phyloP scores from a whole-genome alignment of 2,113 vertebrate genomes.

The Muntiacus muntjak region DNA sequence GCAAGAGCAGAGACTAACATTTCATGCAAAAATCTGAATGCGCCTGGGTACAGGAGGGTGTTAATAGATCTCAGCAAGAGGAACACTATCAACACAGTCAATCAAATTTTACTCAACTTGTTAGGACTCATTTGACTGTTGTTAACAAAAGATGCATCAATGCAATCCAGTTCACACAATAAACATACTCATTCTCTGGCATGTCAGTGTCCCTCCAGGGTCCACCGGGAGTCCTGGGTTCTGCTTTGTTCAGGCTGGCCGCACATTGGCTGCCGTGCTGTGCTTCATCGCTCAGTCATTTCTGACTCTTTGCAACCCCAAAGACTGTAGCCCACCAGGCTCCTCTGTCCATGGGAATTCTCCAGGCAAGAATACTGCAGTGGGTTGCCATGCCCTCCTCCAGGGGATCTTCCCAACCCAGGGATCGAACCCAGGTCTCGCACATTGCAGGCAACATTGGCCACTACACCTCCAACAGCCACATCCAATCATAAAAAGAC shows the following conservation, averaged over 20 bases:
- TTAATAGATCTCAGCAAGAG: not conserved
- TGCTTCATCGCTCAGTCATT: not conserved
- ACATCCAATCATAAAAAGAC: not conserved
- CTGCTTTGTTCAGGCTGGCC: not conserved
- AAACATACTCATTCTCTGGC: not conserved
- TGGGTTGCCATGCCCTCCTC: not conserved
- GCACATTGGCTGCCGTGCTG: not conserved
- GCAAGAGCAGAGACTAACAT: not conserved
- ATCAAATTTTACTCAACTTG: not conserved
- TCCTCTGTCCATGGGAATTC: not conserved
- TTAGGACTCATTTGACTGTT: not conserved
- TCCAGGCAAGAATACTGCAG: not conserved
- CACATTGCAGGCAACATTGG: not conserved
- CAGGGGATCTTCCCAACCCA: not conserved
- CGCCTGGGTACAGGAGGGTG: not conserved
- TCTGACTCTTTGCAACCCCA: not conserved
- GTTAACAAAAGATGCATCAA: not conserved
- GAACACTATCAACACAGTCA: not conserved
- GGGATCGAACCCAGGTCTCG: not conserved
- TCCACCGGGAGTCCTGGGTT: not conserved
- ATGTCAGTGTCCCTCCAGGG: accelerated
- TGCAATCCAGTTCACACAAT: accelerated
- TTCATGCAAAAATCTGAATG: not conserved
- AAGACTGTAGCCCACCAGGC: not conserved
- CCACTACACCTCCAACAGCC: not conserved